Evolutionary conservation across 2,888 invertebrate genomes (phyloP), one percentile per base, ranked within the genome.

Genomic region (Cryptocephalus primarius): DNA sequence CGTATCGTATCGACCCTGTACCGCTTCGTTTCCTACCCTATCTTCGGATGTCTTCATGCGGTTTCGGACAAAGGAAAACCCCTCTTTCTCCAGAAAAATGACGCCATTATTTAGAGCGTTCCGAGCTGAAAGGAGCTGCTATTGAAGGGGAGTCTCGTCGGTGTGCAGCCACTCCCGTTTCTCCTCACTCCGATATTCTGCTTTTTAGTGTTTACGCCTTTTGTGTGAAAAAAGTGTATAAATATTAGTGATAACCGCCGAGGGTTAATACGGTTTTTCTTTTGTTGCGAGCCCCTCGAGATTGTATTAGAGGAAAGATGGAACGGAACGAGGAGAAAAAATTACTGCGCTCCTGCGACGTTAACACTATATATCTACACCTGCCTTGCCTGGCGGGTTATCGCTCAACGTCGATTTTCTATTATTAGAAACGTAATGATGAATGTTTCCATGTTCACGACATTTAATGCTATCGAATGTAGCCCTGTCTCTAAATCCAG

Each of bases 31-130:
- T 22, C 51, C 51, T 50, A 46, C 51, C 53, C 49, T 58, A 55
- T 59, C 54, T 52, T 55, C 52, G 42, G 51, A 58, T 53, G 57
- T 57, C 56, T 57, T 56, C 57, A 56, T 58, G 59, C 56, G 58
- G 59, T 57, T 57, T 57, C 49, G 52, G 53, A 59, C 55, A 59
- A 59, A 58, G 57, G 59, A 52, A 22, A 22, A 22, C 22, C 54
- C 46, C 56, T 53, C 51, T 56, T 58, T 52, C 53, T 49, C 52
- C 36, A 45, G 50, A 55, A 58, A 58, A 59, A 59, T 59, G 57
- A 58, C 52, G 58, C 57, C 57, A 59, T 59, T 59, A 59, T 59
- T 59, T 56, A 59, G 57, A 58, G 56, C 57, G 57, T 55, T 58
- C 52, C 48, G 45, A 55, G 56, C 53, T 57, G 57, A 58, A 59